Base-by-base conservation (phyloP, 92 coral and sea anemone genomes). In the Zoanthus sansibaricus region DNA sequence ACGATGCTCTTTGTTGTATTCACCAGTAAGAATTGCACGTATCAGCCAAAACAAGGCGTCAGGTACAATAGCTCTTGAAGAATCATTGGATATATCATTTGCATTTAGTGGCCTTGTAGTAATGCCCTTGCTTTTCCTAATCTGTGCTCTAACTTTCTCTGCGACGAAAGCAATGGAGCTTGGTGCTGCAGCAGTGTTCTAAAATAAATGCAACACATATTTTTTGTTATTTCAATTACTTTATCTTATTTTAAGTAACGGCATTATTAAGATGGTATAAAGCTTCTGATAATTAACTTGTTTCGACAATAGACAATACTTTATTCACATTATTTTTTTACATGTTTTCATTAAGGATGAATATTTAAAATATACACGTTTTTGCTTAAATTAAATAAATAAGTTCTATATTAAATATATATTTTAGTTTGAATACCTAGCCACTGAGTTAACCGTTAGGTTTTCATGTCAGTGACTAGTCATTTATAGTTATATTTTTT, bases 61-160 rank as follows among this genome's bases (percentile, higher is more conserved):
- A 56, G 64, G 64, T 56, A 56, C 64, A 56, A 56, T 56, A 56
- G 64, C 64, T 56, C 64, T 37, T 45, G 54, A 9, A 75, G 80
- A 37, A 45, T 56, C 64, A 56, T 2, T 56, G 64, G 64, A 56
- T 56, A 56, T 56, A 56, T 56, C 64, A 56, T 56, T 56, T 56
- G 64, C 64, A 56, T 56, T 56, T 56, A 56, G 64, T 56, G 64
- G 64, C 64, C 64, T 56, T 56, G 16, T 56, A 56, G 64, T 56
- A 56, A 56, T 56, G 64, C 64, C 64, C 64, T 56, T 56, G 64
- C 64, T 56, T 56, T 56, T 56, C 64, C 64, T 56, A 56, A 56
- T 56, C 13, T 56, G 9, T 56, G 64, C 64, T 56, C 64, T 56
- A 56, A 56, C 64, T 56, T 56, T 56, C 64, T 56, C 64, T 56